Base-by-base conservation (phyloP, 2,113 vertebrate species). In the Sebastes fasciatus region DNA sequence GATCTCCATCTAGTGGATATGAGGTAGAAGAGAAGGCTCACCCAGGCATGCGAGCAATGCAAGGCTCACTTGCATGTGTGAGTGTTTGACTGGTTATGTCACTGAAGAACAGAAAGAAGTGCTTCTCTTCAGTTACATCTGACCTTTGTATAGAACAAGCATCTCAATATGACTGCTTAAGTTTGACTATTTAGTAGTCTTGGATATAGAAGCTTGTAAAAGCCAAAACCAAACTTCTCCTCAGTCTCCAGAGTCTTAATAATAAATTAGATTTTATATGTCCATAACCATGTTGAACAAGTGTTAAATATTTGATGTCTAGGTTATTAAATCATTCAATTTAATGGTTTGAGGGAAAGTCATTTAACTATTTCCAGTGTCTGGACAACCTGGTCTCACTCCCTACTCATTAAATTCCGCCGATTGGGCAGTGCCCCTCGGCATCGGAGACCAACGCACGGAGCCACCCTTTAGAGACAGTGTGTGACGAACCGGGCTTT, bases 1-100 rank as follows among this genome's bases (percentile, higher is more conserved):
- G 79, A 26, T 81, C 93, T 79, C 91, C 92, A 88, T 84, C 91
- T 92, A 89, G 87, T 92, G 91, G 90, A 82, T n/a, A 17, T 9
- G 26, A 65, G 23, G 40, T 5, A 14, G 74, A 67, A 17, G 0
- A 21, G 34, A 4, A 42, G 4, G 13, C 13, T 78, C 8, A 34
- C 13, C 2, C 16, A 26, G 26, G 6, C 61, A 26, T 52, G 62
- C 11, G 64, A 71, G 73, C 19, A 55, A 58, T 54, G 54, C 16
- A 11, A 55, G 58, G 70, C 34, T 74, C 46, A 68, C 13, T 45
- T 54, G 45, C 83, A 55, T 21, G 52, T 10, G 9, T 17, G 12
- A 62, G 46, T 62, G 51, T 13, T 6, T 4, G 46, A 40, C 54
- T 57, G 64, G 23, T 58, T 12, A 42, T 45, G 49, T 69, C 57